Conservation (phyloP, 2,113 vertebrate species). For the Siniperca knerii region DNA sequence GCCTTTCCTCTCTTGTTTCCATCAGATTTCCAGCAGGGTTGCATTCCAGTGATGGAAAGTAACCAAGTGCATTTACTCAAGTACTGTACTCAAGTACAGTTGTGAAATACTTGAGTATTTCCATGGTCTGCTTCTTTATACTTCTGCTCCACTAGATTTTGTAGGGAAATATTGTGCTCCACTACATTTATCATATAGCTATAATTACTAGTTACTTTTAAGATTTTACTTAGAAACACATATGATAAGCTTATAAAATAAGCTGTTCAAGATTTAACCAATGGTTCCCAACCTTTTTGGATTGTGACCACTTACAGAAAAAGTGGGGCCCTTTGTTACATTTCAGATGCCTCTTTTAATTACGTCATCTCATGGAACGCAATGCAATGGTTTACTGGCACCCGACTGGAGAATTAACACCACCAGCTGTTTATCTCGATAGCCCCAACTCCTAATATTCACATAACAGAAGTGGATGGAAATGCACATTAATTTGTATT, state of each 20-base stretch:
- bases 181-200: neutral
- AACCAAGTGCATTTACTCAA: slow-evolving; percentile 29
- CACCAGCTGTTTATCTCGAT: slow-evolving; percentile 15
- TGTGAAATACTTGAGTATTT: neutral
- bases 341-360: neutral
- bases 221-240: neutral
- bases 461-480: neutral
- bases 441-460: neutral
- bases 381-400: neutral
- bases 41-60: slow-evolving; percentile 17
- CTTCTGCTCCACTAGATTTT: neutral
- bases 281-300: neutral
- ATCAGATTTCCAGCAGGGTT: slow-evolving; percentile 59
- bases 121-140: neutral
- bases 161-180: neutral
- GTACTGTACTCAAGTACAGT: neutral
- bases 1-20: slow-evolving; percentile 64
- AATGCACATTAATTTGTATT: neutral
- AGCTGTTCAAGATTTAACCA: neutral
- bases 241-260: neutral
- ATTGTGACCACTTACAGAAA: neutral
- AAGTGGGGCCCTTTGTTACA: neutral
- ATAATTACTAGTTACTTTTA: neutral
- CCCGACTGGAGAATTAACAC: neutral
- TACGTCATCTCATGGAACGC: too few relatives aligned